phyloP scores from a whole-genome alignment of 2,797 vertebrate species.

The Pangasius macronema region DNA sequence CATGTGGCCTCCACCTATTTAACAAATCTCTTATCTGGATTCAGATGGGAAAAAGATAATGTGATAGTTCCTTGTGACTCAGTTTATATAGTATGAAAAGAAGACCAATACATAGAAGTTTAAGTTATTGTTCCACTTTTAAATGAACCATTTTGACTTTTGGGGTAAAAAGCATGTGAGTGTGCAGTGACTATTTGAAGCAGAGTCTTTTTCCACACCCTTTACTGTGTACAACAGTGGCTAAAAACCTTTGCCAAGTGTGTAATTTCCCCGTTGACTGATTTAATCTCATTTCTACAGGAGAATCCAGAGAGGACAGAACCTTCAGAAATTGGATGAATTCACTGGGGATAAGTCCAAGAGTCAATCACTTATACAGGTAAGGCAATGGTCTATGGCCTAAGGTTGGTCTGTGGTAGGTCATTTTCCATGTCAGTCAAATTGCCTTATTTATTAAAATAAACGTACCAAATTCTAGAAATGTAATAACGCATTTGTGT shows the following conservation, averaged over 20 bases:
- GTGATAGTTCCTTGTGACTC: not conserved
- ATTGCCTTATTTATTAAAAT: not conserved
- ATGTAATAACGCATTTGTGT: not conserved
- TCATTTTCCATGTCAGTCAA: not conserved
- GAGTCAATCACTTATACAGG: conserved; percentile 93
- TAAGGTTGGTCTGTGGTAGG: not conserved
- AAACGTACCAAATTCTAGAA: no score
- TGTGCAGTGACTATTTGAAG: not conserved
- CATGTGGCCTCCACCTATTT: not conserved
- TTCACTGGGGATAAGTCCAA: conserved; percentile 89
- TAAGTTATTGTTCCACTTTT: not conserved
- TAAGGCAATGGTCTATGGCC: conserved; percentile 59
- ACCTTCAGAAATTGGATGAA: conserved; percentile 99
- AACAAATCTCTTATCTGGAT: not conserved
- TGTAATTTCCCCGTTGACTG: not conserved
- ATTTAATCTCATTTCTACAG: conserved; percentile 68
- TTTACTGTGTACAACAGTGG: not conserved
- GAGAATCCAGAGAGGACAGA: conserved; percentile 90
- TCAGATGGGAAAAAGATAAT: not conserved
- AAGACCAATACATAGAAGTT: not conserved
- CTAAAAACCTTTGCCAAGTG: not conserved
- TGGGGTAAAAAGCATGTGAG: not conserved
- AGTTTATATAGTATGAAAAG: not conserved
- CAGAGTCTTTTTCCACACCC: not conserved
- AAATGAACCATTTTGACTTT: not conserved